Conservation (phyloP, 2,888 invertebrate species). For the Ectobius pallidus region DNA sequence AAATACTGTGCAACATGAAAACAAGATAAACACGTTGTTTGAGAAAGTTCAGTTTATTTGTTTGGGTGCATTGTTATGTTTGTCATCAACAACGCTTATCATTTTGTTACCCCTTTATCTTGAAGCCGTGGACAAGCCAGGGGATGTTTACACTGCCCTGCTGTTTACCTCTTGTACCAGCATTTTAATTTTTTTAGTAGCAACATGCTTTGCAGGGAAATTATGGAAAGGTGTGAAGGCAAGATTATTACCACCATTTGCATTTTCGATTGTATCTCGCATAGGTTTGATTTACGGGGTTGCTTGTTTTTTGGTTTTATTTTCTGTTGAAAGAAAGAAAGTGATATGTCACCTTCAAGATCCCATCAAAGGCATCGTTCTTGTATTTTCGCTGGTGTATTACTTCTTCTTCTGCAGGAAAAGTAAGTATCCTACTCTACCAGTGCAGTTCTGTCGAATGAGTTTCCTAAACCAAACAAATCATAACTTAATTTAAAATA, state of each 20-base stretch:
- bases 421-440: slow-evolving; percentile 54
- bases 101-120: slow-evolving; percentile 61
- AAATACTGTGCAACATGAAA: slow-evolving; percentile 20
- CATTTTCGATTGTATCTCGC: slow-evolving; percentile 54
- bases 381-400: slow-evolving; percentile 63
- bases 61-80: slow-evolving; percentile 55
- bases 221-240: slow-evolving; percentile 48
- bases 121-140: slow-evolving; percentile 52
- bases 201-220: slow-evolving; percentile 48
- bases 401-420: slow-evolving; percentile 66
- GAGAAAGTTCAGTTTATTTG: slow-evolving; percentile 56
- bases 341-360: slow-evolving; percentile 67
- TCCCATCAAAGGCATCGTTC: slow-evolving; percentile 63
- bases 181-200: slow-evolving; percentile 48
- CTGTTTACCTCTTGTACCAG: slow-evolving; percentile 50
- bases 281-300: slow-evolving; percentile 56
- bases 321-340: slow-evolving; percentile 59
- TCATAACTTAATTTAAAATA: no score
- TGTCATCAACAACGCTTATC: slow-evolving; percentile 58
- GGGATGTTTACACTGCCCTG: slow-evolving; percentile 53
- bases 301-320: slow-evolving; percentile 58
- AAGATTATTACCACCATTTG: slow-evolving; percentile 52
- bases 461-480: no score
- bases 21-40: slow-evolving; percentile 22
- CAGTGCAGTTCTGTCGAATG: no score